Evolutionary conservation across 1,140 invertebrate species (phyloP).

Genomic region (Caenorhabditis brenneri): DNA sequence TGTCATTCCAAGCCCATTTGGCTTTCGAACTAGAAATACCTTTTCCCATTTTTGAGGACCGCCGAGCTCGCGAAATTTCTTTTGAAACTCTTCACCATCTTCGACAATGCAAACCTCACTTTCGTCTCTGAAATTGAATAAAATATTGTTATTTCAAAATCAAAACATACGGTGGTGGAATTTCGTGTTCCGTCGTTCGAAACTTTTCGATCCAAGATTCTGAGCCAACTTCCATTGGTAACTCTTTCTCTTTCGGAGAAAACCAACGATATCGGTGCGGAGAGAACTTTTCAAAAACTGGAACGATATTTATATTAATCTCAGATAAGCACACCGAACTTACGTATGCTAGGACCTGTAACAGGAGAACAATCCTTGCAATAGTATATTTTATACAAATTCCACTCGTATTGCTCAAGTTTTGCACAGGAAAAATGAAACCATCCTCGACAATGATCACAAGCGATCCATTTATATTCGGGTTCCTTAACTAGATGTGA

Average conservation of each 20-base stretch:
- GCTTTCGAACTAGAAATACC: constrained; percentile 41
- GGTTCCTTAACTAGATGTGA: background rate
- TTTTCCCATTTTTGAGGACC: constrained; percentile 20
- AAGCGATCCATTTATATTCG: background rate
- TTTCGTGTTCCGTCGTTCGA: background rate
- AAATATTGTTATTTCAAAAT: background rate
- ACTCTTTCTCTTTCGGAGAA: background rate
- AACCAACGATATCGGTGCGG: background rate
- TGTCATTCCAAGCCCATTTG: constrained; percentile 43
- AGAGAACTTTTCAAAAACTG: background rate
- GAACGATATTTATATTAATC: background rate
- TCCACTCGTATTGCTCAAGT: background rate
- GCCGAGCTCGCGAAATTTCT: background rate
- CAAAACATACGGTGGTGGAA: constrained; percentile 47
- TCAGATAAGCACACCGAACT: no score
- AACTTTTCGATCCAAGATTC: constrained; percentile 47
- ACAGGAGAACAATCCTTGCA: background rate
- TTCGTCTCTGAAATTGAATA: constrained; percentile 32
- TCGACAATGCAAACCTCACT: constrained; percentile 27
- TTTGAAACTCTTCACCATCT: constrained; percentile 36
- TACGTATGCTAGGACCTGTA: background rate
- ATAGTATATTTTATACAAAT: background rate
- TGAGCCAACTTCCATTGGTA: constrained; percentile 43
- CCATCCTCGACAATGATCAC: background rate
- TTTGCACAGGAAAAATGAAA: background rate